phyloP scores from a whole-genome alignment of 2,113 vertebrate genomes.

The Rattus rattus region DNA sequence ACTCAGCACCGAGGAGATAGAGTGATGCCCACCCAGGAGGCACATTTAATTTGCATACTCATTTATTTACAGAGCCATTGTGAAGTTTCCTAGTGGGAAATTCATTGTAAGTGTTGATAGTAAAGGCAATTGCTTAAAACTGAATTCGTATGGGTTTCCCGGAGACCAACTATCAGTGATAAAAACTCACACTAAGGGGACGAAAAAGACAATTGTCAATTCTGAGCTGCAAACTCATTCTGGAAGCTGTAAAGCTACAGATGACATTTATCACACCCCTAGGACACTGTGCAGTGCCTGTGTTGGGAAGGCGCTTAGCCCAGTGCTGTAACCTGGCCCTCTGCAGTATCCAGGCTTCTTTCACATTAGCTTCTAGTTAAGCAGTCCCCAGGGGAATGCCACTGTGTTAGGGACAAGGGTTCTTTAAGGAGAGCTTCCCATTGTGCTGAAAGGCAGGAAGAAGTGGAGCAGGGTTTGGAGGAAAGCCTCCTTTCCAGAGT shows the following conservation, averaged over 20 bases:
- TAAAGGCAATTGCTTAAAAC: slow-evolving; percentile 78
- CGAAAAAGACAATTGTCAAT: neutral
- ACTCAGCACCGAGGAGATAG: neutral
- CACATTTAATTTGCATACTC: neutral
- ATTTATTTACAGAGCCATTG: slow-evolving; percentile 76
- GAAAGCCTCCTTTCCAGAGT: neutral
- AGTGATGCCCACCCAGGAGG: neutral
- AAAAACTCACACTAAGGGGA: neutral
- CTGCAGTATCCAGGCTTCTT: neutral
- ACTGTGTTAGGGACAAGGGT: neutral
- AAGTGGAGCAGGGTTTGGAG: neutral
- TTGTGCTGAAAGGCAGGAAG: neutral
- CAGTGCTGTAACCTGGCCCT: neutral
- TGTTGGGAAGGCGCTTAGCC: neutral
- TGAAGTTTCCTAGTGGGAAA: slow-evolving; percentile 82
- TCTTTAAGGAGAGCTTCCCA: neutral
- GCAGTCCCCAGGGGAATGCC: neutral
- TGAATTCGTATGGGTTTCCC: neutral
- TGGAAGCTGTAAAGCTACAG: neutral
- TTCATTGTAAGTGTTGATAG: slow-evolving; percentile 82
- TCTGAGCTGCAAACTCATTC: neutral
- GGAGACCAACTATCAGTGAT: neutral
- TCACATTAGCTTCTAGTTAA: neutral
- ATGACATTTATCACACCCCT: neutral
- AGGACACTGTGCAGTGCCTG: neutral